phyloP scores from a whole-genome alignment of 2,888 invertebrate species.

The Amblyjoppa proteus region DNA sequence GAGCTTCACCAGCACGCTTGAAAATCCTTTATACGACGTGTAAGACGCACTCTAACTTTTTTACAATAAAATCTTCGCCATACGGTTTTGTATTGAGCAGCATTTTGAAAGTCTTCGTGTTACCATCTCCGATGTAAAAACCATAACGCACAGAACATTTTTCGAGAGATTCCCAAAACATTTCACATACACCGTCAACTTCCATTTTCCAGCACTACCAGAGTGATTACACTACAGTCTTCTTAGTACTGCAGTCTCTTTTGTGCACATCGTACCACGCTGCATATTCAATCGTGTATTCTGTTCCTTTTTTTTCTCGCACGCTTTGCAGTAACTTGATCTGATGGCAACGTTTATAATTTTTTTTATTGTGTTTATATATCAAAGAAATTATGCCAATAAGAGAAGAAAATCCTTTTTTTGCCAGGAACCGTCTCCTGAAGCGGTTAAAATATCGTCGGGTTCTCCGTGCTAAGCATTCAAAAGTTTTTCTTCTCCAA shows the following conservation, averaged over 20 bases:
- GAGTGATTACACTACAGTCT: conserved; percentile 51
- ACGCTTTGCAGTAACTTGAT: conserved; percentile 66
- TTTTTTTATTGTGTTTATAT: conserved; percentile 63
- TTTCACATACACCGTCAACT: conserved; percentile 64
- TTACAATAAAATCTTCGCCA: conserved; percentile 46
- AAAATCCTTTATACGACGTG: conserved; percentile 38
- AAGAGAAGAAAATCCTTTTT: conserved; percentile 69
- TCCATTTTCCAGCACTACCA: conserved; percentile 69
- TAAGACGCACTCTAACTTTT: conserved; percentile 34
- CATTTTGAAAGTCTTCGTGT: conserved; percentile 67
- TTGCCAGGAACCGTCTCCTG: conserved; percentile 66
- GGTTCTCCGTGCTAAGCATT: no score
- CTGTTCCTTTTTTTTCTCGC: conserved; percentile 46
- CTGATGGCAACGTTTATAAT: conserved; percentile 55
- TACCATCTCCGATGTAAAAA: conserved; percentile 70
- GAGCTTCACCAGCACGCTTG: conserved; percentile 59
- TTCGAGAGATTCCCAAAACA: conserved; percentile 66
- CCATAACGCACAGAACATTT: conserved; percentile 55
- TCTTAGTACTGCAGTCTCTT: conserved; percentile 36
- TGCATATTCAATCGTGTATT: conserved; percentile 52
- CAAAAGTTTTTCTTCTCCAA: neutral
- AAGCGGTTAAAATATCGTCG: conserved; percentile 56
- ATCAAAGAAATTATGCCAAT: conserved; percentile 69
- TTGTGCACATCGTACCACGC: conserved; percentile 61
- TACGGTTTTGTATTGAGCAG: conserved; percentile 56